Evolutionary conservation across 2,888 invertebrate species (phyloP), one percentile per base, ranked within the genome.

Genomic region (Mycogona germanica): DNA sequence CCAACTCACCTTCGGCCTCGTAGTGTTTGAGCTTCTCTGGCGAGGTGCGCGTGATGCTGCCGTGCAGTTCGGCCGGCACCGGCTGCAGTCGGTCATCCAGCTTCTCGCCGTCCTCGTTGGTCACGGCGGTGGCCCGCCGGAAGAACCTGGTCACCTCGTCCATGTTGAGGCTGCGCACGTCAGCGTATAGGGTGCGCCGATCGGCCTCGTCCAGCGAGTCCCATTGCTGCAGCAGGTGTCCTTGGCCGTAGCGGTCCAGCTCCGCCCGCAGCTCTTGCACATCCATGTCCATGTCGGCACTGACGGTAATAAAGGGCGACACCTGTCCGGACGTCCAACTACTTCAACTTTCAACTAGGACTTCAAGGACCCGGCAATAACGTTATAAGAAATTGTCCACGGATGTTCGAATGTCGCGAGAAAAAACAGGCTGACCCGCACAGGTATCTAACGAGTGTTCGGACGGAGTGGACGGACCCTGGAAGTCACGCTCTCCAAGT

Each of bases 141-240:
- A 84, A 89, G 63, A 79, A 81, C 23, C 73, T 71, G 53, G 78
- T 79, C 12, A 84, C 78, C 70, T 87, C 84, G n/a, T 73, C 72
- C 46, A 87, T 70, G 67, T 88, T 78, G 53, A 89, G 60, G 35
- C 66, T 65, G 42, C 72, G 69, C 53, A 91, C 76, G 65, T 87
- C 84, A 47, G 72, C 66, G 38, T 74, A 69, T 54, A 85, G 70
- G 44, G 72, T 68, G 42, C 72, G 68, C 53, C 76, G 72, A 60
- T 75, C 74, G 66, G 89, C 78, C 50, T 77, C 74, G 38, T 77
- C 75, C 23, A 92, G 68, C 61, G 81, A 78, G 62, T 81, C 76
- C 87, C 87, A 91, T 71, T 82, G 88, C 62, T 79, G 77, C 29
- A 92, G 70, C 61, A 92, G 75, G 67, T 92, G 91, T 59, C 82